These are phyloP conservation scores for Agapornis canus DNA, from an alignment of 2,797 vertebrate species.

Conservation along the genomic window DNA sequence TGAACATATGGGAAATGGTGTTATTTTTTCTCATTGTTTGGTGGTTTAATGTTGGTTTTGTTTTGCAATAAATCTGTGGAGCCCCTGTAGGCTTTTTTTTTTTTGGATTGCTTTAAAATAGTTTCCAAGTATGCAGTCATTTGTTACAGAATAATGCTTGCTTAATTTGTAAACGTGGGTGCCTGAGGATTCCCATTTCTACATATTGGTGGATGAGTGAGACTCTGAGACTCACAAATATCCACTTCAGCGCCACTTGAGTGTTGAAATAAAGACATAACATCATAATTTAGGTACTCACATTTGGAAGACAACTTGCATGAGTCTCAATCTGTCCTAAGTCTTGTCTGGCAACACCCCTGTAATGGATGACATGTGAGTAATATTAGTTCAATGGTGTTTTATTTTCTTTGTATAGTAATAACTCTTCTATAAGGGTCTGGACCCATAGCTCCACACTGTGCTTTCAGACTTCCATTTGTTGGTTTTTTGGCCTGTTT, in stretches of 20 bases:
- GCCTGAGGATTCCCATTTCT: constrained; percentile 46
- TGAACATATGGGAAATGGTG: constrained; percentile 41
- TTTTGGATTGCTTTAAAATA: constrained; percentile 57
- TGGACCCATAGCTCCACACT: not conserved
- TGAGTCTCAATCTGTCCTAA: not conserved
- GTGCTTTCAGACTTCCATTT: not conserved
- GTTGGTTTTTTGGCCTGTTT: not conserved
- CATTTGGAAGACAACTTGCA: constrained; percentile 7
- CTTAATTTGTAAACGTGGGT: constrained; percentile 45
- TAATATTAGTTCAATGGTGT: not conserved
- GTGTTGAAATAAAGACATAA: not conserved
- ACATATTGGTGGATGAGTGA: not conserved
- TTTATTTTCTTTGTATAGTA: constrained; percentile 25
- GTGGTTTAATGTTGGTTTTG: constrained; percentile 41
- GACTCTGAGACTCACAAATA: not conserved
- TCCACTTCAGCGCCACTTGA: not conserved
- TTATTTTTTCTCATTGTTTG: constrained; percentile 16
- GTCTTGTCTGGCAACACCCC: not conserved
- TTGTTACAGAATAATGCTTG: constrained; percentile 47
- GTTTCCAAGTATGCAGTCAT: constrained; percentile 32
- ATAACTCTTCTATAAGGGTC: not conserved
- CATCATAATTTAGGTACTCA: not conserved
- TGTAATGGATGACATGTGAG: not conserved
- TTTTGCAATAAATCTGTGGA: constrained; percentile 47
- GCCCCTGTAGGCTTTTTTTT: constrained; percentile 47